Evolutionary conservation across 2,797 vertebrate genomes (phyloP).

Genomic region (Sebastes iracundus): DNA sequence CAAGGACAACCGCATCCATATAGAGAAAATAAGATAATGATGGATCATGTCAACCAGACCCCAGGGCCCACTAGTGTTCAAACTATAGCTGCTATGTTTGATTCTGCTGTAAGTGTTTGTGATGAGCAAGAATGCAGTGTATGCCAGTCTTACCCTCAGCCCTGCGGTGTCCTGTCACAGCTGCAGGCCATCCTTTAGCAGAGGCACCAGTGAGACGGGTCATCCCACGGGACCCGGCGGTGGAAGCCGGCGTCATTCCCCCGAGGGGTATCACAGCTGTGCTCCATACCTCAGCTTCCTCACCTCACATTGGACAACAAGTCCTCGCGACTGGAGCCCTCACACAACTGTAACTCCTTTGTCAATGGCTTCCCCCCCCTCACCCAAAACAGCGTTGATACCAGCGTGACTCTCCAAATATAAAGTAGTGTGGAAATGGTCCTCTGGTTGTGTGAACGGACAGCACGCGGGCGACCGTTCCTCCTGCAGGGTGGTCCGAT

Average conservation of each 20-base stretch:
- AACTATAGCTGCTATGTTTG: neutral
- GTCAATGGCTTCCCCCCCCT: conserved; percentile 8
- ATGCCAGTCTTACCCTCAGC: conserved; percentile 40
- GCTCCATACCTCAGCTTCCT: conserved; percentile 51
- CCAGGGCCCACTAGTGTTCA: neutral
- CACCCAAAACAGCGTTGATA: conserved; percentile 21
- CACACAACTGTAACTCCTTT: conserved; percentile 32
- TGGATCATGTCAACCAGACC: conserved; percentile 3
- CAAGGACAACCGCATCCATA: neutral
- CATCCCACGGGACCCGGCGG: conserved; percentile 30
- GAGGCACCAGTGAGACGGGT: conserved; percentile 54
- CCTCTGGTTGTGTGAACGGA: conserved; percentile 18
- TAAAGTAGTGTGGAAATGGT: conserved; percentile 36
- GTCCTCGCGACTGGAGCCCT: conserved; percentile 3
- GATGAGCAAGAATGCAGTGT: conserved; percentile 54
- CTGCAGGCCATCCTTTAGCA: conserved; percentile 51
- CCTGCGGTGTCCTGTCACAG: conserved; percentile 41
- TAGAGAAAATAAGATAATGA: neutral
- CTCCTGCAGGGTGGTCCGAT: conserved; percentile 71
- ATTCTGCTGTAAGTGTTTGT: conserved; percentile 16
- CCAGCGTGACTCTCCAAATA: conserved; percentile 26
- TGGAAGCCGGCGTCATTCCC: conserved; percentile 17
- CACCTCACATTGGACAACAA: conserved; percentile 18
- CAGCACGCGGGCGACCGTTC: conserved; percentile 8
- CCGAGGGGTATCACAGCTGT: conserved; percentile 54